These are phyloP conservation scores for Pterostichus madidus DNA, from an alignment of 2,888 invertebrate genomes.

Conservation along the genomic window DNA sequence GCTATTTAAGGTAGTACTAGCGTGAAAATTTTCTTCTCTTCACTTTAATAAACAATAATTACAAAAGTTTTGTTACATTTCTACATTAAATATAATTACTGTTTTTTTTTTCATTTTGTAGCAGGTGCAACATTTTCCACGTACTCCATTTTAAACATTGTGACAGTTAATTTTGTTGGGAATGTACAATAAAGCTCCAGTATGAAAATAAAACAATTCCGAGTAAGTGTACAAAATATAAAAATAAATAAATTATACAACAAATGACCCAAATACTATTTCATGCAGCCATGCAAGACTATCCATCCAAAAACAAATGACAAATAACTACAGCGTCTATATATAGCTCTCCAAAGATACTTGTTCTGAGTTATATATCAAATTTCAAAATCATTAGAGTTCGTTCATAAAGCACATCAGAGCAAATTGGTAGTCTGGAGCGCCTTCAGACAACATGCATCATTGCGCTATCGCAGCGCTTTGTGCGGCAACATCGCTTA, in stretches of 20 bases:
- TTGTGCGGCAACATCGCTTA: conserved; percentile 3
- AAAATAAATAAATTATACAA: not conserved
- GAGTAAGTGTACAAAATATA: not conserved
- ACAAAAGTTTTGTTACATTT: no score
- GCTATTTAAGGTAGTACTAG: no score
- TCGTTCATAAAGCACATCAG: conserved; percentile 7
- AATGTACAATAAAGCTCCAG: not conserved
- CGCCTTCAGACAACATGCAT: conserved; percentile 10
- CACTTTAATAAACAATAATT: no score
- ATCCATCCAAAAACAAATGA: no score
- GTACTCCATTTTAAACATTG: not conserved
- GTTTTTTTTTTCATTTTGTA: conserved; percentile 15
- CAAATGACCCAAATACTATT: no score
- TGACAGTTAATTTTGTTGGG: not conserved
- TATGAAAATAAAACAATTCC: not conserved
- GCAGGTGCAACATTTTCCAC: conserved; percentile 19
- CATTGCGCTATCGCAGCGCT: conserved; percentile 8
- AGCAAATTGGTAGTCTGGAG: conserved; percentile 16
- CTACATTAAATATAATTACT: not conserved
- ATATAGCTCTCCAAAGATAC: not conserved
- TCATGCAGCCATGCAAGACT: no score
- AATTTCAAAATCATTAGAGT: conserved; percentile 12
- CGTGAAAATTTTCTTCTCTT: no score
- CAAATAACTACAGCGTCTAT: not conserved
- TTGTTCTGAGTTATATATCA: not conserved